phyloP scores from a whole-genome alignment of 1,140 invertebrate genomes.

The Drosophila rhopaloa region DNA sequence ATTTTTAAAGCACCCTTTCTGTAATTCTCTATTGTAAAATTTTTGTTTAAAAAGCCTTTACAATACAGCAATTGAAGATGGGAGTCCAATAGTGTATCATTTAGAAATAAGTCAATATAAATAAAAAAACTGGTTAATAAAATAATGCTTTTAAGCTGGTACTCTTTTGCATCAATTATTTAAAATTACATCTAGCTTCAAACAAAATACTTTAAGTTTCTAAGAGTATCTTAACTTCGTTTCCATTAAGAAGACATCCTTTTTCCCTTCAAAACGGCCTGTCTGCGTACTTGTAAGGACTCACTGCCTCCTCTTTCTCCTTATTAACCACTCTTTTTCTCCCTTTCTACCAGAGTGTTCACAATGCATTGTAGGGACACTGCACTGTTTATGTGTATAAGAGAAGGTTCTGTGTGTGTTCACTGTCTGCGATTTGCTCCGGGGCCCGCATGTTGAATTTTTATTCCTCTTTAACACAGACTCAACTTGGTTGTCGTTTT shows the following conservation, averaged over 20 bases:
- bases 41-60: background rate
- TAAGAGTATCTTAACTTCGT: conserved; percentile 20
- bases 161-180: too few relatives aligned
- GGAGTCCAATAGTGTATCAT: too few relatives aligned
- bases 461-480: conserved; percentile 18
- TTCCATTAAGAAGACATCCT: background rate
- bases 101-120: too few relatives aligned
- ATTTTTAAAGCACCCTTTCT: too few relatives aligned
- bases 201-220: background rate
- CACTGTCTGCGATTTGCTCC: conserved; percentile 53
- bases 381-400: conserved; percentile 51
- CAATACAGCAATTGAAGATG: background rate
- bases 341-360: conserved; percentile 12
- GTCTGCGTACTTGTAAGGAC: conserved; percentile 71
- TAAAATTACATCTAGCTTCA: too few relatives aligned
- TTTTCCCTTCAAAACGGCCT: conserved; percentile 11
- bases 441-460: conserved; percentile 61
- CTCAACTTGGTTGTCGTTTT: conserved; percentile 16
- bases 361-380: conserved; percentile 67
- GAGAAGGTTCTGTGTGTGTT: conserved; percentile 27
- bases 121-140: too few relatives aligned
- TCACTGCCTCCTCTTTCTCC: conserved; percentile 23
- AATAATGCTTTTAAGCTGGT: too few relatives aligned
- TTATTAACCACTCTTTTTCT: background rate
- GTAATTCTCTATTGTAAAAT: background rate